Base-by-base conservation (phyloP, 1,140 invertebrate species). In the Bicyclus anynana region DNA sequence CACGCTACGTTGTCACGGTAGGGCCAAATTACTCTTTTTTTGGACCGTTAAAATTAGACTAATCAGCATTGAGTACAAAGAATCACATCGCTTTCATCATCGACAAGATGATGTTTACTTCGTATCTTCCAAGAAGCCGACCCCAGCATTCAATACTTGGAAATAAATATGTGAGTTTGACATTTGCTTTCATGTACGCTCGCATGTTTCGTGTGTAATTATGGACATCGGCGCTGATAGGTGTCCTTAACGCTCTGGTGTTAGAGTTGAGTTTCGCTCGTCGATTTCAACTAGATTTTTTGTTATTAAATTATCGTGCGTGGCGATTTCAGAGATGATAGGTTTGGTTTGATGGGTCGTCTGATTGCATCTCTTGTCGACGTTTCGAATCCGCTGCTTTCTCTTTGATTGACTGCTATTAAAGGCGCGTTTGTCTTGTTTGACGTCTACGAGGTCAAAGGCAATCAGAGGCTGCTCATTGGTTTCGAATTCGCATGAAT, bases 81-180 rank as follows among this genome's bases (percentile, higher is more conserved):
- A 79, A 78, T 73, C 74, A 79, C 77, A 84, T 85, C 82, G 80
- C 85, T 88, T 88, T 88, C 83, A 88, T 88, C 85, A 88, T 88
- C 83, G 85, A 88, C 85, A 85, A 53, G 79, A 75, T 81, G 76
- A 77, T 88, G 83, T 88, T 88, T 87, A 87, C 75, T 64, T 62
- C 64, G 75, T 66, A 69, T 75, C 71, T 86, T 85, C 83, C 69
- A 65, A 84, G 83, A 86, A 69, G 80, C 54, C 79, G 72, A 65
- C 69, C 73, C 71, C 74, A 76, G 62, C 73, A 83, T 87, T 84
- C 85, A 84, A 88, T 88, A 88, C 85, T 86, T 80, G 82, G 85
- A 88, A 88, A 88, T 88, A 88, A 87, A 88, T 88, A 84, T 83
- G 82, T 86, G 72, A 84, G 80, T 84, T 87, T 88, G 85, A 88